A percentile compares a stretch with the other conserved stretches of the same genome.
Conservation (phyloP, 2,113 vertebrate species). For the Uropsilus gracilis region DNA sequence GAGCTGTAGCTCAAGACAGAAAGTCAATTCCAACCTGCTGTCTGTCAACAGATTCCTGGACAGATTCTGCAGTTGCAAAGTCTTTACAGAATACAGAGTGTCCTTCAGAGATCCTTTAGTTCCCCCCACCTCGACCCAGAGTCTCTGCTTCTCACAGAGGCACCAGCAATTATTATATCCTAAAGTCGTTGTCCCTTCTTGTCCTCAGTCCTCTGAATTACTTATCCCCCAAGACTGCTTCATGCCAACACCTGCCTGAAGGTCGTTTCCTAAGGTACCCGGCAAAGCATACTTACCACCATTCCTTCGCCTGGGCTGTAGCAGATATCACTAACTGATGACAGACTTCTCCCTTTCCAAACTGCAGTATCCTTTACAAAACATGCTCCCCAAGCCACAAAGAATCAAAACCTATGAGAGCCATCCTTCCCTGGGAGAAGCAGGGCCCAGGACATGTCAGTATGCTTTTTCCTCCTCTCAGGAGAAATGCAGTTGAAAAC, state of each 20-base stretch:
- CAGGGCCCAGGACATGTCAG: neutral
- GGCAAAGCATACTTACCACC: neutral
- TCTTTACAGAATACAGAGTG: neutral
- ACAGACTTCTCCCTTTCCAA: neutral
- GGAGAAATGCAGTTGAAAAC: neutral
- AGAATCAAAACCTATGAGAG: neutral
- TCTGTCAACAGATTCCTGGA: neutral
- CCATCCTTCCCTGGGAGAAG: neutral
- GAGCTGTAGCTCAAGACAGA: too few relatives aligned
- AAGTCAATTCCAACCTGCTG: too few relatives aligned
- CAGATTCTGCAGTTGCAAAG: neutral
- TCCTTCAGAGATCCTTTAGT: neutral
- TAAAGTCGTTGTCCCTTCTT: neutral
- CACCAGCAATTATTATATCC: neutral
- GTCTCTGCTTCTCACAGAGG: neutral
- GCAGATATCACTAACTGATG: conserved; percentile 8
- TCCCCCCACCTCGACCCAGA: neutral
- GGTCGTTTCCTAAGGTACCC: neutral
- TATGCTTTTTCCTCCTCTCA: neutral
- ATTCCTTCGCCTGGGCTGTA: rapidly evolving
- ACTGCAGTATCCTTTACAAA: neutral
- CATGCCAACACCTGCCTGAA: neutral
- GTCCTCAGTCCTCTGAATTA: neutral
- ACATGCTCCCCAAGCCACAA: neutral
- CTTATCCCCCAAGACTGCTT: neutral